Evolutionary conservation across 2,797 vertebrate species (phyloP), one percentile per base, ranked within the genome.

Genomic region (Melopsittacus undulatus): DNA sequence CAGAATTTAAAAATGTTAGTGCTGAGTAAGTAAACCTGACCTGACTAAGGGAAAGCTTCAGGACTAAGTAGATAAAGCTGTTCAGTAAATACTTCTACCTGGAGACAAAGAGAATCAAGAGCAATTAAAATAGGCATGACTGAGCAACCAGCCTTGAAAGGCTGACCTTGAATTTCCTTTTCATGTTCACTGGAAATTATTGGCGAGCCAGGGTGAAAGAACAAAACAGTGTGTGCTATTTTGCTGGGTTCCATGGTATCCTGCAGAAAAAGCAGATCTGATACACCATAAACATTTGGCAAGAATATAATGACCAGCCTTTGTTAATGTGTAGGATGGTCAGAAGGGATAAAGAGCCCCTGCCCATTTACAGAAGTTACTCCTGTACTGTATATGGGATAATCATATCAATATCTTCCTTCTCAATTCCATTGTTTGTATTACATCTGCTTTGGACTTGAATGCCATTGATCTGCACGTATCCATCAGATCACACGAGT

Each of bases 131-230:
- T 11, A 78, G 38, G 49, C 38, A 4, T 59, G n/a, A 91, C 42
- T 75, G 68, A 92, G 30, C 38, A 78, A 77, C 62, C 32, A 66
- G 30, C 42, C 80, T 91, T 83, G 63, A 94, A 81, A 86, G 7
- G n/a, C n/a, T 67, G 84, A 94, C 89, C 94, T 84, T 97, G 90
- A 86, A 67, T 82, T 94, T 94, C 23, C 18, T 89, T 84, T 86
- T 51, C 57, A 40, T 46, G 11, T 82, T 93, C 32, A 30, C n/a
- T 79, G 43, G 74, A 90, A 94, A 76, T 75, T 82, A 57, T 56
- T 92, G 70, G 59, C 36, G 20, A 78, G 29, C 2, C 29, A 67
- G 29, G 59, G n/a, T 40, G 63, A 88, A 90, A 63, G 30, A 88
- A 85, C 17, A 43, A 57, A 87, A 27, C 2, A 20, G 7, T 46